phyloP scores from a whole-genome alignment of 2,113 vertebrate genomes.

The Cochlearius cochlearius region DNA sequence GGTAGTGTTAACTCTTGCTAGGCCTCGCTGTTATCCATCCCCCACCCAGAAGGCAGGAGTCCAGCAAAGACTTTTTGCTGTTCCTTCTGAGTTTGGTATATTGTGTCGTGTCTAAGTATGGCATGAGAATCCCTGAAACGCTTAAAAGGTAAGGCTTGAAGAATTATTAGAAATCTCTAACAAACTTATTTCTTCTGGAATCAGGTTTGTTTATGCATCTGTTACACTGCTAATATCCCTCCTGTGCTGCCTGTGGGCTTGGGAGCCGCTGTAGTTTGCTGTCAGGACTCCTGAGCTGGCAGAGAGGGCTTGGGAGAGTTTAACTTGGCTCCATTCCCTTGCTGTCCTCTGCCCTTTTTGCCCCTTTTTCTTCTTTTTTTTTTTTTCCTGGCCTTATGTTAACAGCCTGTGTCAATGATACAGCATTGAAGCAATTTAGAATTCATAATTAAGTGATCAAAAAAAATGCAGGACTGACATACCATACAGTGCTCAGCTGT shows the following conservation, averaged over 20 bases:
- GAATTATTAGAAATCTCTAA: neutral
- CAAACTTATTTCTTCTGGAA: neutral
- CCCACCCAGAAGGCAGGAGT: neutral
- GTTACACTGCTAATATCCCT: too few species aligned
- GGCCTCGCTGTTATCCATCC: neutral
- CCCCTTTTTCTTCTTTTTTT: neutral
- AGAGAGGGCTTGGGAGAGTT: neutral
- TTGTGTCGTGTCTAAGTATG: neutral
- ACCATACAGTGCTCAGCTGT: neutral
- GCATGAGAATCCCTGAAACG: neutral
- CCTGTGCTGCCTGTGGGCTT: neutral
- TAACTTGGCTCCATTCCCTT: neutral
- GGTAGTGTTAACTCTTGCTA: neutral
- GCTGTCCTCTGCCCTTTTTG: neutral
- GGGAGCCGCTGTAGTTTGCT: neutral
- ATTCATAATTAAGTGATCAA: neutral
- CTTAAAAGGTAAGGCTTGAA: neutral
- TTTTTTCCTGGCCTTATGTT: neutral
- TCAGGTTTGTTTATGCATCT: neutral
- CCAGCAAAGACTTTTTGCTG: neutral
- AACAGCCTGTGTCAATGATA: neutral
- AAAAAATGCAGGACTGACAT: neutral
- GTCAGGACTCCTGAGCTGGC: neutral
- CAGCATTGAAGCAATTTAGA: neutral
- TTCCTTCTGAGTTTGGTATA: neutral